Conservation (phyloP, 2,888 invertebrate species). For the Mythimna pallens region DNA sequence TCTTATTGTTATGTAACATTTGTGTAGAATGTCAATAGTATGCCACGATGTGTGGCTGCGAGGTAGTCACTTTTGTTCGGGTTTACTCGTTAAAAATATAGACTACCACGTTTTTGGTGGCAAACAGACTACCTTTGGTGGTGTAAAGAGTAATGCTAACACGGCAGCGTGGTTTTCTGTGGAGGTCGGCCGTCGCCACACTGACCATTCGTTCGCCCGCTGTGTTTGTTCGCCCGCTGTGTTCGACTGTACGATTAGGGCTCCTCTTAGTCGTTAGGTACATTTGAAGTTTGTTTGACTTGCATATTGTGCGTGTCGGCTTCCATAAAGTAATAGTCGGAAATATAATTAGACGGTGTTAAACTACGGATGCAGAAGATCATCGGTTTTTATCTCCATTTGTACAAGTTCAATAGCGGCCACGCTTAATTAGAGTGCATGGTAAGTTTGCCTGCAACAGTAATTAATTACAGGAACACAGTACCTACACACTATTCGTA, state of each 20-base stretch:
- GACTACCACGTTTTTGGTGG: conserved; percentile 87
- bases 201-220: conserved; percentile 10
- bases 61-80: conserved; percentile 74
- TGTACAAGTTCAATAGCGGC: conserved; percentile 39
- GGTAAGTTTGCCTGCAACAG: conserved; percentile 44
- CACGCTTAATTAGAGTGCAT: conserved; percentile 44
- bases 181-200: conserved; percentile 62
- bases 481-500: conserved; percentile 15
- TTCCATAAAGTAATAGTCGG: conserved; percentile 39
- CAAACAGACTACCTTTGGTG: conserved; percentile 74
- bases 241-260: conserved; percentile 2
- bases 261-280: conserved; percentile 19
- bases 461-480: conserved; percentile 45
- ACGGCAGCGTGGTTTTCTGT: conserved; percentile 58
- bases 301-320: conserved; percentile 50
- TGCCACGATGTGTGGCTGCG: conserved; percentile 73
- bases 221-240: not conserved
- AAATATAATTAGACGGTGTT: conserved; percentile 58
- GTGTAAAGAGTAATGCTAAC: conserved; percentile 83
- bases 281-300: conserved; percentile 48
- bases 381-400: conserved; percentile 44
- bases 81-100: conserved; percentile 88
- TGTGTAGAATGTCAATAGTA: conserved; percentile 82
- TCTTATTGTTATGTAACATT: conserved; percentile 83
- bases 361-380: conserved; percentile 53